phyloP scores from a whole-genome alignment of 1,140 invertebrate species.

The Sycobia sp. region DNA sequence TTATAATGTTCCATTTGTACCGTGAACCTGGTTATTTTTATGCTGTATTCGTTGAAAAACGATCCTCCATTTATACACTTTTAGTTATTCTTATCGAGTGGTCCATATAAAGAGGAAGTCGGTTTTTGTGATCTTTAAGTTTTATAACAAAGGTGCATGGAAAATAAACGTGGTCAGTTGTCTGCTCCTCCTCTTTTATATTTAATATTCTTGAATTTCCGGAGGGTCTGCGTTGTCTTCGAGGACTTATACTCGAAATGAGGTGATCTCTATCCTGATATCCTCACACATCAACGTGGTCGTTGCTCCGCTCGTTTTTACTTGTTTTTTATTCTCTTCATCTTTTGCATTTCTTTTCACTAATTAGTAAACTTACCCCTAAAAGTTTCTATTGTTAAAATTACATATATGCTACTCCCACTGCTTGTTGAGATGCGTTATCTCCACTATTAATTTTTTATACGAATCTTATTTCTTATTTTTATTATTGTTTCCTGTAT shows the following conservation, averaged over 20 bases:
- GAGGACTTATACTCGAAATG: conserved; percentile 50
- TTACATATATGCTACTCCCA: conserved; percentile 44
- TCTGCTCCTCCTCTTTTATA: conserved; percentile 36
- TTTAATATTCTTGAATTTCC: conserved; percentile 33
- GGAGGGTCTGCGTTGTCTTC: conserved; percentile 47
- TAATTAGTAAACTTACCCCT: conserved; percentile 42
- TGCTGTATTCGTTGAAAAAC: conserved; percentile 37
- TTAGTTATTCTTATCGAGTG: conserved; percentile 31
- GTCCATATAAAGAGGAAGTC: conserved; percentile 36
- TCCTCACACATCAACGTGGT: conserved; percentile 57
- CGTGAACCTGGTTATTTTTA: conserved; percentile 34
- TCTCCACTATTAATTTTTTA: conserved; percentile 28
- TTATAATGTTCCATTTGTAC: conserved; percentile 34
- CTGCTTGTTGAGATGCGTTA: conserved; percentile 42
- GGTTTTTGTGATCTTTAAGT: conserved; percentile 32
- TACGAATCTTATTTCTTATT: conserved; percentile 25
- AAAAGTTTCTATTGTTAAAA: conserved; percentile 41
- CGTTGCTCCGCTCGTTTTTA: conserved; percentile 46
- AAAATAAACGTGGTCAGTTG: conserved; percentile 35
- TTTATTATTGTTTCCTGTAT: conserved; percentile 41
- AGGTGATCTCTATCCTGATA: conserved; percentile 51
- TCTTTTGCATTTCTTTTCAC: conserved; percentile 33
- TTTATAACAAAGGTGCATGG: conserved; percentile 34
- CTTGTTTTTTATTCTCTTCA: conserved; percentile 39
- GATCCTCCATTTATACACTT: conserved; percentile 34